Evolutionary conservation across 1,140 invertebrate species (phyloP).

Genomic region (Drosophila pruinosa): DNA sequence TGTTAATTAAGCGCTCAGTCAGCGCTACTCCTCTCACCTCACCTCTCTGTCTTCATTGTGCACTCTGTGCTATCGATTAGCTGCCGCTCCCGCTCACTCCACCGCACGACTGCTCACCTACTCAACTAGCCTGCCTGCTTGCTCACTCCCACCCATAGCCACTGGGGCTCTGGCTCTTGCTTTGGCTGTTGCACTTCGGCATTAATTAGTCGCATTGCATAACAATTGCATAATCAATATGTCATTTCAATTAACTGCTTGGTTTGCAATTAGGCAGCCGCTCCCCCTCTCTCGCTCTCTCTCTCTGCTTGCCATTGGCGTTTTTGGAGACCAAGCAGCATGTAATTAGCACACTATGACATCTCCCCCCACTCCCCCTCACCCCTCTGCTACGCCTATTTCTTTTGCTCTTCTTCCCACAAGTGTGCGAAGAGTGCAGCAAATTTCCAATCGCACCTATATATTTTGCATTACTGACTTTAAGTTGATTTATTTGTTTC

Average conservation of each 20-base stretch:
- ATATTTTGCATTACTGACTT: no score
- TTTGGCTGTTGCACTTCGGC: constrained; percentile 23
- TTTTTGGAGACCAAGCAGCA: constrained; percentile 8
- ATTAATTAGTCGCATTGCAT: constrained; percentile 75
- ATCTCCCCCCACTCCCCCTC: background rate
- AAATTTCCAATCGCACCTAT: constrained; percentile 16
- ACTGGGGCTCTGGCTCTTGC: background rate
- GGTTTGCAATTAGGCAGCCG: constrained; percentile 43
- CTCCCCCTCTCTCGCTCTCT: background rate
- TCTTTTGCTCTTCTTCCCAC: background rate
- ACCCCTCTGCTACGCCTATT: background rate
- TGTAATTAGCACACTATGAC: constrained; percentile 39
- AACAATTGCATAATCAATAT: constrained; percentile 78
- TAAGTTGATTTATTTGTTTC: no score
- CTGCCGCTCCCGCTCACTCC: background rate
- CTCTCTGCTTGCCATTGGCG: background rate
- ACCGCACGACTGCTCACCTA: background rate
- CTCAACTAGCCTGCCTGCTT: background rate
- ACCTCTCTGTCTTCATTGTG: background rate
- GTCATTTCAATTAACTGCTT: constrained; percentile 62
- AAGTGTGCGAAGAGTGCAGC: background rate
- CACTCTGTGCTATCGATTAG: constrained; percentile 64
- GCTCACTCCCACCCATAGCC: no score
- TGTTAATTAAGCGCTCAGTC: constrained; percentile 56
- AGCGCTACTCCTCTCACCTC: background rate